Evolutionary conservation across 2,888 invertebrate species (phyloP).

Genomic region (Pelosia muscerda): DNA sequence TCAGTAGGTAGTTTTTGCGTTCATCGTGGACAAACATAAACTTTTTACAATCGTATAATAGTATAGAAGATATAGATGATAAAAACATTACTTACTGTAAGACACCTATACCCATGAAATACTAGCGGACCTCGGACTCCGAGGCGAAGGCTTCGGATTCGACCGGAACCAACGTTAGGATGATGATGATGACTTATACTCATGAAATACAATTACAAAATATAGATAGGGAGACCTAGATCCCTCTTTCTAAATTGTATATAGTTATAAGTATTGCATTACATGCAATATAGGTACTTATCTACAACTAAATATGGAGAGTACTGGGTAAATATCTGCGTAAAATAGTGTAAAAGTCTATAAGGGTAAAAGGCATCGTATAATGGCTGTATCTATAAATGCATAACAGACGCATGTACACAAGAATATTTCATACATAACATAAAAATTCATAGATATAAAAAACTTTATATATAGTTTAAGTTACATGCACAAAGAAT

Average conservation of each 20-base stretch:
- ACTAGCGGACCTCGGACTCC: no score
- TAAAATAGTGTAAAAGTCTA: not conserved
- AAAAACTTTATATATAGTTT: not conserved
- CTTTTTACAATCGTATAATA: no score
- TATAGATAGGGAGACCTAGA: not conserved
- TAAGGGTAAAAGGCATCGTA: no score
- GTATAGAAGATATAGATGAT: no score
- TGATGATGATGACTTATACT: no score
- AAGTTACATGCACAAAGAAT: constrained; percentile 2
- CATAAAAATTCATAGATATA: not conserved
- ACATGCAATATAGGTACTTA: no score
- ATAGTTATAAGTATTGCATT: no score
- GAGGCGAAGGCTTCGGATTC: no score
- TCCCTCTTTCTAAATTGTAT: not conserved
- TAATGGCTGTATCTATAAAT: not conserved
- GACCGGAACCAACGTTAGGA: no score
- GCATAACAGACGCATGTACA: not conserved
- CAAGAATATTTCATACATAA: not conserved
- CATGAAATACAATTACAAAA: not conserved
- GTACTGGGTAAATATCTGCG: not conserved
- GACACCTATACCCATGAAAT: not conserved
- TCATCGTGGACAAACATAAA: no score
- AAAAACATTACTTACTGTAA: not conserved
- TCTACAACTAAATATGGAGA: no score
- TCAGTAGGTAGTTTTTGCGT: no score